A percentile compares a stretch with the other conserved stretches of the same genome.
These are phyloP conservation scores for Numida meleagris DNA, from an alignment of 2,113 vertebrate genomes.

Conservation along the genomic window DNA sequence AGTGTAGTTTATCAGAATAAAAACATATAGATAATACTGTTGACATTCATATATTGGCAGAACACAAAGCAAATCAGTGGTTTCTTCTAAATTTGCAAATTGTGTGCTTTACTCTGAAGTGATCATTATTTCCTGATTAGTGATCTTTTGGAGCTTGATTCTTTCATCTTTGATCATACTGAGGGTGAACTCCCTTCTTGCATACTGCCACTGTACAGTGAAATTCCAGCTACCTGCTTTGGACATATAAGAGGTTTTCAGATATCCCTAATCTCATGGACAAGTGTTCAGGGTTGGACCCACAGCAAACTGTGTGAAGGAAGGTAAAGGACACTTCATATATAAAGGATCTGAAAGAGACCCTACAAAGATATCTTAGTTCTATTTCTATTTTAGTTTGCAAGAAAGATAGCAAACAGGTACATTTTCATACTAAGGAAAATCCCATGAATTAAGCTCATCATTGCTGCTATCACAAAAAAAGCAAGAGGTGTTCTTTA, in stretches of 20 bases:
- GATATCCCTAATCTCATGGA: neutral
- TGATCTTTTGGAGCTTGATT: neutral
- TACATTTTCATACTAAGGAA: neutral
- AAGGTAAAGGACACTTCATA: neutral
- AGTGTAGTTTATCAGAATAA: neutral
- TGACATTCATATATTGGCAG: accelerated
- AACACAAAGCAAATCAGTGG: neutral
- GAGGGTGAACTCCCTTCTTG: neutral
- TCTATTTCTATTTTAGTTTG: neutral
- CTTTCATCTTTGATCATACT: neutral
- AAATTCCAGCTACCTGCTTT: neutral
- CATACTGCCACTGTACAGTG: accelerated
- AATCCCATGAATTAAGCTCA: neutral
- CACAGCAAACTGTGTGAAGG: neutral
- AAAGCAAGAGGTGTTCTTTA: neutral
- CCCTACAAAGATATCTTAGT: neutral
- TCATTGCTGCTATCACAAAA: neutral
- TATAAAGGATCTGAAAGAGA: neutral
- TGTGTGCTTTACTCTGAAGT: neutral
- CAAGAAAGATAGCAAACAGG: neutral
- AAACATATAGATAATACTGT: neutral
- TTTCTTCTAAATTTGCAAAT: neutral
- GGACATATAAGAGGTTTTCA: neutral
- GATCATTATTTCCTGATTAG: neutral
- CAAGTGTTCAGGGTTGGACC: neutral